Percentiles rank a stretch among this genome's conserved stretches.
phyloP scores from a whole-genome alignment of 1,140 invertebrate genomes.

The Frieseomelitta varia region DNA sequence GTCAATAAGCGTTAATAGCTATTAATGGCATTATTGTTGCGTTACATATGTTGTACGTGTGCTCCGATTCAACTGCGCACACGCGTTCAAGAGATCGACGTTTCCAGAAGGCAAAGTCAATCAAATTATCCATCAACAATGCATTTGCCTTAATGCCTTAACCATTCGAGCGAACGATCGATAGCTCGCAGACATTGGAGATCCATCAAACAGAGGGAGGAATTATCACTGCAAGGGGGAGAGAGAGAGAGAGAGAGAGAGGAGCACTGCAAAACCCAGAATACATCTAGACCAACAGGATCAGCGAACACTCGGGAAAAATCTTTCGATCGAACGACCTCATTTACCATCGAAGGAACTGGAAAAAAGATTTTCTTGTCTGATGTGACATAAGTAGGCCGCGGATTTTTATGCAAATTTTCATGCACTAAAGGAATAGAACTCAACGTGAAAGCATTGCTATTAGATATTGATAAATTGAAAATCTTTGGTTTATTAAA shows the following conservation, averaged over 20 bases:
- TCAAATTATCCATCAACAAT: constrained; percentile 39
- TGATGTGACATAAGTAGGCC: background rate
- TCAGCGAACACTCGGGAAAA: background rate
- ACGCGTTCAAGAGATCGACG: background rate
- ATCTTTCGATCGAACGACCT: constrained; percentile 14
- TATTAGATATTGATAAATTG: too few relatives aligned
- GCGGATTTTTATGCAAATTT: too few relatives aligned
- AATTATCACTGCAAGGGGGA: too few relatives aligned
- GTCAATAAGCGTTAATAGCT: too few relatives aligned
- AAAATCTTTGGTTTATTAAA: too few relatives aligned
- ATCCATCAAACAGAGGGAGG: background rate
- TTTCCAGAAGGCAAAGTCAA: background rate
- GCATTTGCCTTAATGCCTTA: constrained; percentile 38
- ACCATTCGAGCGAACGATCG: constrained; percentile 22
- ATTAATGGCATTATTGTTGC: too few relatives aligned
- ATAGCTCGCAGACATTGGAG: constrained; percentile 23
- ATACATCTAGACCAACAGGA: background rate
- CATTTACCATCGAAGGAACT: background rate
- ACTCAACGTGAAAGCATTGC: too few relatives aligned
- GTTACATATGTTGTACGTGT: too few relatives aligned
- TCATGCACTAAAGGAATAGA: too few relatives aligned
- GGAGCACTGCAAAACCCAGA: background rate
- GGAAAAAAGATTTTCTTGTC: background rate
- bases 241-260: too few relatives aligned
- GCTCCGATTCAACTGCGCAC: background rate